Conservation (phyloP, 1,140 invertebrate species). For the Meloidogyne hapla region DNA sequence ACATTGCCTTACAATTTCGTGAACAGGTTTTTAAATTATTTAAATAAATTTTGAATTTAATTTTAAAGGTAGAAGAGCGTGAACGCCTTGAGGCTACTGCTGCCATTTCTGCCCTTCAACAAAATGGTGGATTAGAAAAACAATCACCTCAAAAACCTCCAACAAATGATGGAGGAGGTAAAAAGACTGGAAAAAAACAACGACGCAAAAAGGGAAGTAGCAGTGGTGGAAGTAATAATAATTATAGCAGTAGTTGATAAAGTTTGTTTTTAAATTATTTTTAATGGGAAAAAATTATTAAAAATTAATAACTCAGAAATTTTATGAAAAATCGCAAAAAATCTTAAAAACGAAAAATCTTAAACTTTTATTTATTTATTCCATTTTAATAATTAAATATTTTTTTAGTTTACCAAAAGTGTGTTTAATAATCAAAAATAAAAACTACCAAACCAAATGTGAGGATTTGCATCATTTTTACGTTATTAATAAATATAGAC, state of each 20-base stretch:
- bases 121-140: neutral
- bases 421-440: too few species aligned
- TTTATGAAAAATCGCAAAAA: too few species aligned
- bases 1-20: constrained; percentile 25
- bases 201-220: constrained; percentile 5
- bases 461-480: too few species aligned
- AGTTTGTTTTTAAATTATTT: neutral
- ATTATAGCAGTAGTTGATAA: neutral
- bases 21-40: constrained; percentile 22
- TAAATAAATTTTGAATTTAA: neutral
- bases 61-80: constrained; percentile 4
- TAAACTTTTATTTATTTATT: too few species aligned
- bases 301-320: too few species aligned
- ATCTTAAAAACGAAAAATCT: too few species aligned
- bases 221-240: constrained; percentile 1
- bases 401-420: too few species aligned
- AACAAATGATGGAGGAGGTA: neutral
- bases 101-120: neutral
- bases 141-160: neutral
- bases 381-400: too few species aligned
- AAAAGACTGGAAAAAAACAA: neutral
- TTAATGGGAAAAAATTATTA: too few species aligned
- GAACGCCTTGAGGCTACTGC: constrained; percentile 1
- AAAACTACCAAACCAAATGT: too few species aligned
- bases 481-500: too few species aligned